phyloP scores from a whole-genome alignment of 2,113 vertebrate genomes.

The Tachysurus fulvidraco region DNA sequence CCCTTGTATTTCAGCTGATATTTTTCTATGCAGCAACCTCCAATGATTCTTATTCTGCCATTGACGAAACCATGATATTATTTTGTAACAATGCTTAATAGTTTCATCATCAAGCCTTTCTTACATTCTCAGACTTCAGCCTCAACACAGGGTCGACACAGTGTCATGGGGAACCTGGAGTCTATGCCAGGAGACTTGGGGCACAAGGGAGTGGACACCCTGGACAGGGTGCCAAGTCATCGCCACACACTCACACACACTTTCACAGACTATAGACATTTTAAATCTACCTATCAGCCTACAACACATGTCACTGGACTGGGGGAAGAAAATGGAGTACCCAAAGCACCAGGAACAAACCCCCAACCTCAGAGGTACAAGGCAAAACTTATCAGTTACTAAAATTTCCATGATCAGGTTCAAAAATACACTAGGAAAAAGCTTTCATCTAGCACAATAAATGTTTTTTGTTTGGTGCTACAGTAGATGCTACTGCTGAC shows the following conservation, averaged over 20 bases:
- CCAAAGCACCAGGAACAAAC: no score
- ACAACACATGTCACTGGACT: no score
- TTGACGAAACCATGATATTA: not conserved
- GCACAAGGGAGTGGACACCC: no score
- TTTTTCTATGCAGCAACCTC: not conserved
- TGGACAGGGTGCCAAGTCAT: no score
- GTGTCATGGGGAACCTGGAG: no score
- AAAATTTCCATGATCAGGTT: not conserved
- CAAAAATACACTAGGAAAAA: not conserved
- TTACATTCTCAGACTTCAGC: not conserved
- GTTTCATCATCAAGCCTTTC: not conserved
- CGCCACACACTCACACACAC: no score
- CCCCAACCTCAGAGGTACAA: no score
- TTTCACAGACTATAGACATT: no score
- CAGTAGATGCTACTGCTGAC: not conserved
- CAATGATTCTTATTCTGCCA: not conserved
- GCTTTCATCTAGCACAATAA: not conserved
- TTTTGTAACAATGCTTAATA: not conserved
- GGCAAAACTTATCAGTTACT: not conserved
- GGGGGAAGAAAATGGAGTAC: no score
- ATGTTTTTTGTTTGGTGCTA: not conserved
- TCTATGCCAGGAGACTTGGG: no score
- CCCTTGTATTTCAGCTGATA: not conserved
- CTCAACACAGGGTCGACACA: no score
- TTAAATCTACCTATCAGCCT: no score